phyloP scores from a whole-genome alignment of 1,140 invertebrate species.

The Trypoxylus dichotomus region DNA sequence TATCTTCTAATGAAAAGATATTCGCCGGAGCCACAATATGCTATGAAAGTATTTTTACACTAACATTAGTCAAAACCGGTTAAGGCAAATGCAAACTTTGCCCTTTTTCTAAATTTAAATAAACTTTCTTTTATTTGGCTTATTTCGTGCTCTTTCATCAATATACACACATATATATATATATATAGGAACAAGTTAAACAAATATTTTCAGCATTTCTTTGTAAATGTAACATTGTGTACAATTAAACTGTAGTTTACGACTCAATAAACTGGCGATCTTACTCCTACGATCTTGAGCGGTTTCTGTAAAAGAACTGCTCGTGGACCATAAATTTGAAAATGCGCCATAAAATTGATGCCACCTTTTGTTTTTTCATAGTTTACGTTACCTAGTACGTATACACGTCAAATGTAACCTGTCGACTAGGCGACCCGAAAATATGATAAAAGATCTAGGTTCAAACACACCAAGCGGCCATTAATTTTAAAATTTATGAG shows the following conservation, averaged over 20 bases:
- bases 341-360: background rate
- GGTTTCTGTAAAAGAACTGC: background rate
- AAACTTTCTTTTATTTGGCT: too few relatives aligned
- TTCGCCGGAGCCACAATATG: too few relatives aligned
- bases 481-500: conserved; percentile 8
- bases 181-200: too few relatives aligned
- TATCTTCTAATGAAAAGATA: too few relatives aligned
- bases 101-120: too few relatives aligned
- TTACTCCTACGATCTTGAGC: background rate
- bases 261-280: background rate
- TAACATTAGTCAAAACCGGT: too few relatives aligned
- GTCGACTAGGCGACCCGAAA: background rate
- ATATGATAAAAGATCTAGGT: background rate
- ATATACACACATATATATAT: too few relatives aligned
- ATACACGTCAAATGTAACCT: background rate
- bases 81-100: too few relatives aligned
- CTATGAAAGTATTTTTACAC: too few relatives aligned
- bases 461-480: background rate
- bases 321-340: background rate
- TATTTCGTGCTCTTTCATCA: too few relatives aligned
- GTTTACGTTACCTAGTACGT: background rate
- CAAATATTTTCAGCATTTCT: too few relatives aligned
- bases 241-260: background rate
- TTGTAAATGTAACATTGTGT: too few relatives aligned
- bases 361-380: background rate